Conservation (phyloP, 2,888 invertebrate genomes). For the Dascillus cervinus region DNA sequence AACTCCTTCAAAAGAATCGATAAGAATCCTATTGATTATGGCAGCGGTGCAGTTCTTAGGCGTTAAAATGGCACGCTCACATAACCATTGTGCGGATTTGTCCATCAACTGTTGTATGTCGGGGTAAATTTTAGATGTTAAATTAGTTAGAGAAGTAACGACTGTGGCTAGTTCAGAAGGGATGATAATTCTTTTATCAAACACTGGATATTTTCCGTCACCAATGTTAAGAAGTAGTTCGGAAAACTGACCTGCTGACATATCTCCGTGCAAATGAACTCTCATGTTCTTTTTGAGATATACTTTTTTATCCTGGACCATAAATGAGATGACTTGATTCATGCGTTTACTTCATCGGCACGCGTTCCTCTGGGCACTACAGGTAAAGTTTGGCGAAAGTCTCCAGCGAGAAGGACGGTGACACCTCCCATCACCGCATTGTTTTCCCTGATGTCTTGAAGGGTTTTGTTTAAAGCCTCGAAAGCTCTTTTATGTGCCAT, state of each 20-base stretch:
- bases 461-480: conserved; percentile 30
- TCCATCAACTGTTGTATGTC: conserved; percentile 18
- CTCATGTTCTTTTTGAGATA: conserved; percentile 16
- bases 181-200: background rate
- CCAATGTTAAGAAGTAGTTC: background rate
- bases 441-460: conserved; percentile 23
- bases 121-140: background rate
- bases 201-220: background rate
- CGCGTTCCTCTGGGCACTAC: conserved; percentile 22
- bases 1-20: conserved; percentile 4
- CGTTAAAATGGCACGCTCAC: conserved; percentile 29
- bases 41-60: conserved; percentile 28
- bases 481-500: conserved; percentile 34
- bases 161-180: background rate
- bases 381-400: conserved; percentile 29
- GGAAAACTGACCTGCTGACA: background rate
- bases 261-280: conserved; percentile 12
- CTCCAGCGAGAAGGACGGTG: conserved; percentile 25
- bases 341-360: conserved; percentile 25
- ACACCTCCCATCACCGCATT: conserved; percentile 23
- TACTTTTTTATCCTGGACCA: conserved; percentile 14
- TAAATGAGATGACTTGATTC: conserved; percentile 22
- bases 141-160: background rate
- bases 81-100: conserved; percentile 23
- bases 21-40: conserved; percentile 6